Evolutionary conservation across 30 jellyfish, hydroid and myxozoan genomes (phyloP), one percentile per base, ranked within the genome.

Genomic region (Turritopsis dohrnii): DNA sequence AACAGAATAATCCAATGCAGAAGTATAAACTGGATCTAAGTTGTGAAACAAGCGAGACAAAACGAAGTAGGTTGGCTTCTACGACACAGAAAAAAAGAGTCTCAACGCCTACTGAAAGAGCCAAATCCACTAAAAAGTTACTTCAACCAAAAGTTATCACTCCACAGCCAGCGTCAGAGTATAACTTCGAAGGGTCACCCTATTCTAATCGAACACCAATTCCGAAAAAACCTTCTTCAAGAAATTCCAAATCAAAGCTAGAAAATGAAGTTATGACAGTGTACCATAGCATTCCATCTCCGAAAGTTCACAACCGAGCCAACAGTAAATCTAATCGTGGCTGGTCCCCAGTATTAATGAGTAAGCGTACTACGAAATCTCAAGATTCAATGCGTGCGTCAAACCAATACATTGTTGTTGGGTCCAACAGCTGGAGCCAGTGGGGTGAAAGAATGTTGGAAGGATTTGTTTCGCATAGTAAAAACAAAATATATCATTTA

Each of bases 401-500:
- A 13, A 41, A 41, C 60, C 60, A 41, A 13, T 41, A 41, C 60
- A 3, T 41, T n/a, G 77, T 69, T n/a, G 28, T 69, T 17, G 77
- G 8, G 19, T 19, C 77, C 8, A 23, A 27, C 30, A 69, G 77
- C 19, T 69, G 77, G 77, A 27, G 77, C 9, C 31, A 69, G 31
- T 69, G 77, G 77, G 77, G 77, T 7, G 77, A 27, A 69, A 9
- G 19, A 69, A 69, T 69, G 77, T 9, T 69, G 16, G 77, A 69
- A n/a, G 28, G 31, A 27, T 27, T 69, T 19, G 28, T 69, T 69
- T 69, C 30, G 16, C 77, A 69, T n/a, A 69, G 77, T 69, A 69
- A 69, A 69, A 69, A 23, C 9, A 69, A 69, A 69, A 69, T 69
- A 69, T 69, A 69, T 69, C 31, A 27, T 9, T 69, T 69, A 69